Base-by-base conservation (phyloP, 92 coral and sea anemone species). In the Bergia sp. region DNA sequence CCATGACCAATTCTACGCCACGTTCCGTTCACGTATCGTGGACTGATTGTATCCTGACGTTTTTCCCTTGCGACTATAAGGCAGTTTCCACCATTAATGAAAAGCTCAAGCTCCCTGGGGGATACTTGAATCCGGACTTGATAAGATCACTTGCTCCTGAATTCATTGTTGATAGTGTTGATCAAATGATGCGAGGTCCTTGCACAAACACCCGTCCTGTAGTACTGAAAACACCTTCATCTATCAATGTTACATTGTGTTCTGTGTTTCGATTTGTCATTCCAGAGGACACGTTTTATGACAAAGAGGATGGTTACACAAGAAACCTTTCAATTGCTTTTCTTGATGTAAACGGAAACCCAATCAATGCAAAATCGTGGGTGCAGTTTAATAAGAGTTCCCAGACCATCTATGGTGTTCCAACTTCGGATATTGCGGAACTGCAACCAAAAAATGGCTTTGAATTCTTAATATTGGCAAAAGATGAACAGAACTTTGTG, bases 271-370 rank as follows among this genome's bases (percentile, higher is more conserved):
- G 86, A 57, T 96, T 85, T 81, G 74, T 37, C 13, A 76, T 96
- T 53, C 98, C 98, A 39, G 45, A 75, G 5, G 91, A 92, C 37
- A 89, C 97, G 1, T 96, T 94, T 81, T 85, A 65, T 77, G 98
- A 96, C 81, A 78, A 89, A 23, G 98, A 96, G 85, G 98, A 96
- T 11, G 90, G 90, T 8, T 53, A 89, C 29, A 96, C 98, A 6
- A 86, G 95, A 82, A 93, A 95, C 76, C 91, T 96, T 18, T 82
- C 89, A 18, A 91, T 96, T 3, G 82, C 92, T 58, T 86, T 96
- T 77, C 89, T 76, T 50, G 90, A 85, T 4, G 78, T 79, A 5
- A 83, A 89, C 86, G 94, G 91, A 6, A 42, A 90, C 16, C 89
- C 84, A 37, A 76, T 96, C 38, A 76, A 87, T 4, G 37, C 69